Conservation (phyloP, 2,797 vertebrate genomes). For the Denticeps clupeoides region DNA sequence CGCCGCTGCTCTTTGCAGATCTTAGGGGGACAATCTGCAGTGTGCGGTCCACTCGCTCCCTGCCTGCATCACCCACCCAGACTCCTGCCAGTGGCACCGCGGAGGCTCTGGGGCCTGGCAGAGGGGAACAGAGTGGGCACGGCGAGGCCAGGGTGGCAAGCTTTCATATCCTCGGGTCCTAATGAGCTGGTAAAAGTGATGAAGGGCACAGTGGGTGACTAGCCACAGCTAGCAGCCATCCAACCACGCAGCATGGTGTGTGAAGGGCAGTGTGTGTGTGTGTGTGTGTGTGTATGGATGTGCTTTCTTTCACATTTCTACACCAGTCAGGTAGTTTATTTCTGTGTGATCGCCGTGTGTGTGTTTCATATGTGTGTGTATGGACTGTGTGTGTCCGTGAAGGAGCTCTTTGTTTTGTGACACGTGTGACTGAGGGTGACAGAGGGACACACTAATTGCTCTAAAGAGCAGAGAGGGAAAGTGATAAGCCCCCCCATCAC, state of each 20-base stretch:
- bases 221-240: neutral
- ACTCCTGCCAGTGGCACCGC: too few relatives aligned
- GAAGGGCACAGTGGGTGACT: neutral
- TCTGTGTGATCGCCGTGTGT: neutral
- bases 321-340: too few relatives aligned
- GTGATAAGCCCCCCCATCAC: neutral
- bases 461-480: neutral
- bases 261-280: neutral
- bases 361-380: neutral
- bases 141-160: neutral
- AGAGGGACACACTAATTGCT: neutral
- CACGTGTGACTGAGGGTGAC: neutral
- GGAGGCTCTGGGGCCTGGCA: too few relatives aligned
- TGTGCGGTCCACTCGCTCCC: too few relatives aligned
- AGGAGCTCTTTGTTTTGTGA: too few relatives aligned
- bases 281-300: too few relatives aligned
- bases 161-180: slow-evolving; percentile 1
- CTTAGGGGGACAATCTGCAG: too few relatives aligned
- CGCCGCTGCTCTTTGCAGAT: too few relatives aligned
- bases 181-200: neutral
- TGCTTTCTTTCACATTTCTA: too few relatives aligned
- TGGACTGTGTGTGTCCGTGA: too few relatives aligned
- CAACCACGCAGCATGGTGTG: neutral
- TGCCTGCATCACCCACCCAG: too few relatives aligned
- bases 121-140: neutral